Evolutionary conservation across 2,797 vertebrate genomes (phyloP), one percentile per base, ranked within the genome.

Genomic region (Notolabrus celidotus): DNA sequence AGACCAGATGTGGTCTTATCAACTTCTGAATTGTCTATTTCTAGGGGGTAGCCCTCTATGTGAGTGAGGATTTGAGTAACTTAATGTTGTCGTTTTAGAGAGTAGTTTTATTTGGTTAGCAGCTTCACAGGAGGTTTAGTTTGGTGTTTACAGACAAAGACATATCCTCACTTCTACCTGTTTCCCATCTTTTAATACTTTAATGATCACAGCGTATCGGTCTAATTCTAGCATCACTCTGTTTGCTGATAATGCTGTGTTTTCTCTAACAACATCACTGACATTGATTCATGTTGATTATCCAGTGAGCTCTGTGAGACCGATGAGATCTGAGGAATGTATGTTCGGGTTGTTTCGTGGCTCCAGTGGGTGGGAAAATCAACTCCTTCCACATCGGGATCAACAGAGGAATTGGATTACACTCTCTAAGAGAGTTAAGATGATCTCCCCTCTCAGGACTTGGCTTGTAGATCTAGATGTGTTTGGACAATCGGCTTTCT

Each of bases 401-500:
- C 56, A 62, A 73, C 53, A 22, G 59, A 85, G 67, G 81, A 89
- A 81, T 84, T 64, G 80, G 85, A 88, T 89, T 89, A 77, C 71
- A 57, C 57, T 58, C 73, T 79, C 54, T 63, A n/a, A 67, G 61
- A 85, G 78, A 81, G 56, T 67, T 66, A 67, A 79, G 76, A 89
- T 61, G 67, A 87, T 74, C 72, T 74, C 23, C 50, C 59, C 36
- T 77, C 41, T 3, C 33, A 67, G 62, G 66, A 79, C 52, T 62
- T 19, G 49, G 53, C 57, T 81, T 79, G 86, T 89, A 90, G 89
- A 92, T 88, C 49, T 83, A 86, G 76, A 92, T 86, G 69, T 82
- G 83, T 80, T 90, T 88, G 79, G 90, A 92, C 89, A 91, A 83
- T 56, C 65, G 63, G 45, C 77, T 88, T 76, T 89, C 78, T 80